Conservation (phyloP, 2,888 invertebrate genomes). For the Aporophyla nigra region DNA sequence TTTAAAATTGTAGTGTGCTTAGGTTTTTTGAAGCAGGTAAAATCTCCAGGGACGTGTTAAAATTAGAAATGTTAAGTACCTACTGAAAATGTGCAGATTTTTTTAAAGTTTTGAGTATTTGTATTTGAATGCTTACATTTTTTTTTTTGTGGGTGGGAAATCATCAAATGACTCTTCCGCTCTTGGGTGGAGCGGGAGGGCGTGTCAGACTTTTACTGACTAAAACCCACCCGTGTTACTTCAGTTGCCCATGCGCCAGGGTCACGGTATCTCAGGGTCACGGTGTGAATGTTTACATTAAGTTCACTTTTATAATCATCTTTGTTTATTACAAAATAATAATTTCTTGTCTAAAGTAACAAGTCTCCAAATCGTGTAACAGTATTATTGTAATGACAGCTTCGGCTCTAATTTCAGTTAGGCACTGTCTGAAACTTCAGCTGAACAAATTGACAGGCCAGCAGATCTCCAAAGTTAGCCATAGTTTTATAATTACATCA, state of each 20-base stretch:
- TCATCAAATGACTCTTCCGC: too few relatives aligned
- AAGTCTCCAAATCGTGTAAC: conserved; percentile 12
- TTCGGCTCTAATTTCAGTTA: conserved; percentile 5
- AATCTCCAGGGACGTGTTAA: conserved; percentile 2
- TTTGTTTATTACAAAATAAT: background rate
- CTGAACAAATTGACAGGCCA: conserved; percentile 28
- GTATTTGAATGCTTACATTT: too few relatives aligned
- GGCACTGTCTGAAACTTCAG: conserved; percentile 24
- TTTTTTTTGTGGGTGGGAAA: too few relatives aligned
- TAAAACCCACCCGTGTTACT: too few relatives aligned
- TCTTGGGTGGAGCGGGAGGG: too few relatives aligned
- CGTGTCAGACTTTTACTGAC: too few relatives aligned
- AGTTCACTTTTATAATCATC: background rate
- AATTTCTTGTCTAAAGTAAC: background rate
- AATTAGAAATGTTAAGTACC: conserved; percentile 25
- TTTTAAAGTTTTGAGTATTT: background rate
- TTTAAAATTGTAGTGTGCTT: conserved; percentile 32
- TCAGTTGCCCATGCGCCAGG: too few relatives aligned
- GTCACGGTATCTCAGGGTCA: too few relatives aligned
- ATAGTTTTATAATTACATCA: conserved; percentile 41
- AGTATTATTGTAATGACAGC: conserved; percentile 19
- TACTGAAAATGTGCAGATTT: conserved; percentile 2
- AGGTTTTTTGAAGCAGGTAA: conserved; percentile 7
- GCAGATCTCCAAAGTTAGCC: conserved; percentile 27
- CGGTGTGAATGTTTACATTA: background rate